phyloP scores from a whole-genome alignment of 2,797 vertebrate species.

The Pterois miles region DNA sequence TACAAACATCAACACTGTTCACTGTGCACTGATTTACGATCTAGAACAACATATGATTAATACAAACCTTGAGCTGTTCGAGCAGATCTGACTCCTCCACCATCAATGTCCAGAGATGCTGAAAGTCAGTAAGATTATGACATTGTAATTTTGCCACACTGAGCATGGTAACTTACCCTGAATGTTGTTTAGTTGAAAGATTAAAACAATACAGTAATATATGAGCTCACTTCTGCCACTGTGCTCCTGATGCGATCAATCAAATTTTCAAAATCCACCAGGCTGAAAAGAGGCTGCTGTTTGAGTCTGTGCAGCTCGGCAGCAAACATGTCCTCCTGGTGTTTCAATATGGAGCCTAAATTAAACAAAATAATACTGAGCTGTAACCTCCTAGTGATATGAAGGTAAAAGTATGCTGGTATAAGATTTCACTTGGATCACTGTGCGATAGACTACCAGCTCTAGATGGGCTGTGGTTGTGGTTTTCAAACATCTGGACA shows the following conservation, averaged over 20 bases:
- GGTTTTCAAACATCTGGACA: slow-evolving; percentile 99
- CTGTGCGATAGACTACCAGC: slow-evolving; percentile 81
- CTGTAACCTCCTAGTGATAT: not conserved
- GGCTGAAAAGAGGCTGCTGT: slow-evolving; percentile 93
- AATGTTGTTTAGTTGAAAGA: not conserved
- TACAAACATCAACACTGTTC: not conserved
- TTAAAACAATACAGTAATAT: not conserved
- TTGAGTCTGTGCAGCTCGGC: slow-evolving; percentile 94
- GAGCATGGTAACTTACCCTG: accelerated
- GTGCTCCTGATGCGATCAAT: slow-evolving; percentile 95
- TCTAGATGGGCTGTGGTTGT: slow-evolving; percentile 93
- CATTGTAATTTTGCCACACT: not conserved
- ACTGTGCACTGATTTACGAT: not conserved
- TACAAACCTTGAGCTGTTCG: slow-evolving; percentile 93
- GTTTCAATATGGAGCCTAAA: slow-evolving; percentile 95
- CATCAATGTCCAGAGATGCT: slow-evolving; percentile 99
- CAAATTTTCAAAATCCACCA: slow-evolving; percentile 95
- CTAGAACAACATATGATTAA: not conserved
- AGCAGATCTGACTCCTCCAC: slow-evolving; percentile 96
- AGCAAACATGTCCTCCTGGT: slow-evolving; percentile 95
- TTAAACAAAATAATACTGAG: not conserved
- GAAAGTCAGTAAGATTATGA: not conserved
- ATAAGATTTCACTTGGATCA: not conserved
- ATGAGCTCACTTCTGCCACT: slow-evolving; percentile 91
- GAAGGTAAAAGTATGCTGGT: not conserved